Evolutionary conservation across 30 jellyfish, hydroid and myxozoan genomes (phyloP), one percentile per base, ranked within the genome.

Genomic region (Cassiopea andromeda): DNA sequence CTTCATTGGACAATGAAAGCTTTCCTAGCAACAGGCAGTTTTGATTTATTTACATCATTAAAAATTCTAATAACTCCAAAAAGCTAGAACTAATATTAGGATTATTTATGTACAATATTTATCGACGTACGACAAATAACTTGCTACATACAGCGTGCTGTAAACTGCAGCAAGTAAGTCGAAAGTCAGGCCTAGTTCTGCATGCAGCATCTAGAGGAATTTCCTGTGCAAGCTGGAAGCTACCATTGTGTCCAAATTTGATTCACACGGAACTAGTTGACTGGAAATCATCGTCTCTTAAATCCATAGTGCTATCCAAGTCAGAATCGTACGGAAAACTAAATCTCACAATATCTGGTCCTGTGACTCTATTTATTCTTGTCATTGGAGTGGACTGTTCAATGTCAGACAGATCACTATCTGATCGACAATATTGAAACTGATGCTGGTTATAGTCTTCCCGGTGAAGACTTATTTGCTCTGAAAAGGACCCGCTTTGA

Each of bases 401-500:
- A 5, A 45, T 43, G 2, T 46, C 83, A 7, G 43, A 49, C 15
- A 14, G 67, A 18, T 75, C 83, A 17, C 12, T 46, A 1, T 10
- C 46, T 45, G 83, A 57, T 2, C 38, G 38, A 27, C 38, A 27
- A 27, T 43, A 38, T 8, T 1, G 68, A 45, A 64, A 64, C 38
- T 27, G 43, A 13, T 5, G 47, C 64, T 80, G 44, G 19, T 16
- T 38, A 59, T 10, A 43, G 78, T 80, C 73, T 64, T 60, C 76
- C 64, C 78, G 17, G 60, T 80, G 88, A 71, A 80, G 76, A 47
- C 57, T 57, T 64, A 44, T 46, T 61, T 67, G 88, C 14, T 80
- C 88, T 1, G 88, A 80, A 54, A 80, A 80, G 16, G 88, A 80
- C 16, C 67, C 77, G 44, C 78, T 80, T 18, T 60, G 79, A 48